phyloP scores from a whole-genome alignment of 92 coral and sea anemone species.

The Virgularia gustaviana region DNA sequence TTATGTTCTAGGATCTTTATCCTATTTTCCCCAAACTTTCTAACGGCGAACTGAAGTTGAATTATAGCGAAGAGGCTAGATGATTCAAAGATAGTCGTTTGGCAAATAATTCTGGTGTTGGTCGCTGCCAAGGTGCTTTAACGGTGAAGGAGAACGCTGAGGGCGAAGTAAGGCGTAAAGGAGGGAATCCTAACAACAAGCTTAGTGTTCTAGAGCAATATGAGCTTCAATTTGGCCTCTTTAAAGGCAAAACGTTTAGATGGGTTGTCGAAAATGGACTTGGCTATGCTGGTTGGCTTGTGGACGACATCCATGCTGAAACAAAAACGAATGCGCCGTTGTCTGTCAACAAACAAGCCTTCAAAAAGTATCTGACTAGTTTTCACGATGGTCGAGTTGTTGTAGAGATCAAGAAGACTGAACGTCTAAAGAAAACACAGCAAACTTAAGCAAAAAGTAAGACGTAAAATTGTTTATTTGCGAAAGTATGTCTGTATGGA shows the following conservation, averaged over 20 bases:
- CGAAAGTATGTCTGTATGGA: not conserved
- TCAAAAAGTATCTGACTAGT: slow-evolving; percentile 23
- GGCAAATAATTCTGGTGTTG: not conserved
- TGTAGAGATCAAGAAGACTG: slow-evolving; percentile 9
- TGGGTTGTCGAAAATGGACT: slow-evolving; percentile 24
- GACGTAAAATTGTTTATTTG: not conserved
- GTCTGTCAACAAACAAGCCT: slow-evolving; percentile 19
- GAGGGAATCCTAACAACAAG: too few species aligned
- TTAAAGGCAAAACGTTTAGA: not conserved
- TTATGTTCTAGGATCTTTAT: not conserved
- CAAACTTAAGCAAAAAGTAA: not conserved
- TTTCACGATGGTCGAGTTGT: not conserved
- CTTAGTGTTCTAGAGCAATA: not conserved
- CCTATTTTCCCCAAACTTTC: not conserved
- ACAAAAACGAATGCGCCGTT: slow-evolving; percentile 32
- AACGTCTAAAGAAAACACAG: not conserved
- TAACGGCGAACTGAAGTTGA: not conserved
- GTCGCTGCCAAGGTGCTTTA: not conserved
- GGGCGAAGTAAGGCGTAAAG: not conserved
- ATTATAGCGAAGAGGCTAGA: not conserved
- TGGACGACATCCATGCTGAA: slow-evolving; percentile 6
- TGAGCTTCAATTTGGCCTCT: not conserved
- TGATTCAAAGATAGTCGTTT: not conserved
- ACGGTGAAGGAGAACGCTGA: not conserved
- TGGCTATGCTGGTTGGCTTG: slow-evolving; percentile 38